Evolutionary conservation across 2,888 invertebrate species (phyloP).

Genomic region (Copidosoma aretas): DNA sequence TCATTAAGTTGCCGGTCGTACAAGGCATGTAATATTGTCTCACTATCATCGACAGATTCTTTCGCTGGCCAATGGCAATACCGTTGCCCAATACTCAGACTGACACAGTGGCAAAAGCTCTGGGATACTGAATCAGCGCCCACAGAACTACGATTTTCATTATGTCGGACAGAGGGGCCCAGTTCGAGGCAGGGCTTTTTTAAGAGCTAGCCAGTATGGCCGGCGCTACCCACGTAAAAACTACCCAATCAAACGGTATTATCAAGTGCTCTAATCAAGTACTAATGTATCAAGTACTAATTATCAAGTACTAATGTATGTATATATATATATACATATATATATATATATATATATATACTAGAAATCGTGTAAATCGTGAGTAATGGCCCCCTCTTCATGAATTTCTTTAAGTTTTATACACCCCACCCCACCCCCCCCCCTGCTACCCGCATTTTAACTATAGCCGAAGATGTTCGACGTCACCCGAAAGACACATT

Average conservation of each 20-base stretch:
- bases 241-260: constrained; percentile 8
- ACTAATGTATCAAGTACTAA: no score
- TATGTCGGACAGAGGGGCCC: background rate
- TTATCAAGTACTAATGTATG: no score
- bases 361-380: no score
- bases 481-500: no score
- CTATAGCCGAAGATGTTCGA: no score
- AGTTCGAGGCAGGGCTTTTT: constrained; percentile 5
- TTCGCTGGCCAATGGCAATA: constrained; percentile 1
- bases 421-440: no score
- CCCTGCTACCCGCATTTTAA: no score
- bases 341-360: no score
- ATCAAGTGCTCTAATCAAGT: background rate
- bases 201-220: background rate
- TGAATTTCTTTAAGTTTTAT: no score
- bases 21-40: background rate
- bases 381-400: no score
- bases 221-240: background rate
- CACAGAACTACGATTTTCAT: constrained; percentile 1
- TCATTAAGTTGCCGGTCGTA: background rate
- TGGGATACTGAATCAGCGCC: background rate
- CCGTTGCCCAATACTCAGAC: background rate
- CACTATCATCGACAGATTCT: background rate
- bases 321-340: no score
- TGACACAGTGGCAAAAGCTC: background rate